A percentile compares a stretch with the other conserved stretches of the same genome.
phyloP scores from a whole-genome alignment of 2,888 invertebrate species.

The Calameuta pallipes region DNA sequence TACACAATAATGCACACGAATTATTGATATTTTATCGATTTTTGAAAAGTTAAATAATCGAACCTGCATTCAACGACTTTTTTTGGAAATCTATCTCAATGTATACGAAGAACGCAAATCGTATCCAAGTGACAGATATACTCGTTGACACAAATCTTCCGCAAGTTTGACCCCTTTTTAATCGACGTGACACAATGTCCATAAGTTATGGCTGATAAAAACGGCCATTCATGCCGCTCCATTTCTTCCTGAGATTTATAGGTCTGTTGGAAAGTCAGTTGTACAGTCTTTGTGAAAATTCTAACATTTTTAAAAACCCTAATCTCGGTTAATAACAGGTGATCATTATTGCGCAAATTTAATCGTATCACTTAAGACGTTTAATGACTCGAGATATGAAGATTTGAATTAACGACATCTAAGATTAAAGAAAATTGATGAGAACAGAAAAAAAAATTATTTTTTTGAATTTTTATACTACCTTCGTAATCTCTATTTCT shows the following conservation, averaged over 20 bases:
- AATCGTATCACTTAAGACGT: background rate
- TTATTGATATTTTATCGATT: background rate
- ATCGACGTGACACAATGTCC: constrained; percentile 10
- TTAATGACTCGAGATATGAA: background rate
- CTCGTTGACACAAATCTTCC: constrained; percentile 50
- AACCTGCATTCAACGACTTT: background rate
- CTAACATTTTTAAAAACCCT: background rate
- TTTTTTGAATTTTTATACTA: constrained; percentile 53
- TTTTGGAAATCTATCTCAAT: background rate
- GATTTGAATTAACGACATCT: background rate
- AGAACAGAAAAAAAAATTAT: too few relatives aligned
- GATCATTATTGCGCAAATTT: background rate
- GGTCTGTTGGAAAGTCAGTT: background rate
- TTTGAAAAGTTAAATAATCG: background rate
- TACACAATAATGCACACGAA: background rate
- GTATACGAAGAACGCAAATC: background rate
- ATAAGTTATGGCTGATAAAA: constrained; percentile 1
- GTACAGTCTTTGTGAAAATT: constrained; percentile 1
- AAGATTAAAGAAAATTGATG: background rate
- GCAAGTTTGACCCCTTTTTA: constrained; percentile 49
- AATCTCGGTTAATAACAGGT: background rate
- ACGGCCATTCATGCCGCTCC: background rate
- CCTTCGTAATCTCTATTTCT: constrained; percentile 78
- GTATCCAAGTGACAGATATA: background rate
- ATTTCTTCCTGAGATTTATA: constrained; percentile 6